Base-by-base conservation (phyloP, 2,113 vertebrate genomes). In the Rhabdornis inornatus region DNA sequence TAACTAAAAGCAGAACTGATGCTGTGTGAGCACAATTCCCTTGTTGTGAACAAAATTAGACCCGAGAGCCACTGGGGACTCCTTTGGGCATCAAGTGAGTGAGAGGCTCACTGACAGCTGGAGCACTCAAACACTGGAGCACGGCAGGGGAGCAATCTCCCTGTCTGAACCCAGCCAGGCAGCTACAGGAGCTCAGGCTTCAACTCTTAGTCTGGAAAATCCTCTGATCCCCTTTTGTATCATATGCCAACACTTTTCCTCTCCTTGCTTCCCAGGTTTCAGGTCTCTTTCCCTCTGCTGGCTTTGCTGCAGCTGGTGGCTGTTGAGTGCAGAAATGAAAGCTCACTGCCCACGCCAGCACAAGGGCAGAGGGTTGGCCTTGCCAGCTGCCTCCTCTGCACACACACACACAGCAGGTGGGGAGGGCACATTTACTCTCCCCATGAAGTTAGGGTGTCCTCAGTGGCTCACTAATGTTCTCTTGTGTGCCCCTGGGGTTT, bases 71-170 rank as follows among this genome's bases (percentile, higher is more conserved):
- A 7, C 3, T 28, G 55, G 42, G 37, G 50, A 22, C 25, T 60
- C 39, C 35, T 82, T 72, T 65, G 66, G 45, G 50, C 42, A 57
- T 80, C 59, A 35, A 12, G 44, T 15, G 8, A 17, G 28, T 16
- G 1, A 17, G 50, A 30, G 45, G 12, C 57, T 42, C 7, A 2
- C 53, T 40, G 70, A 13, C 18, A 44, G 23, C 22, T 83, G 12
- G 19, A 21, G 47, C 74, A 49, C 44, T 42, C 71, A 49, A 7
- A 19, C 24, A 3, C 40, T 56, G 40, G n/a, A 44, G 59, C 64
- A 20, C 0, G 0, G 61, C 61, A 77, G 45, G 63, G 47, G 13
- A 90, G 50, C 3, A 0, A 2, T 42, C n/a, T 61, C 45, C 28
- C 45, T 59, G 59, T 57, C 63, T 14, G 16, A 74, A 64, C 49